Base-by-base conservation (phyloP, 1,140 invertebrate species). In the Cotesia chilonis region DNA sequence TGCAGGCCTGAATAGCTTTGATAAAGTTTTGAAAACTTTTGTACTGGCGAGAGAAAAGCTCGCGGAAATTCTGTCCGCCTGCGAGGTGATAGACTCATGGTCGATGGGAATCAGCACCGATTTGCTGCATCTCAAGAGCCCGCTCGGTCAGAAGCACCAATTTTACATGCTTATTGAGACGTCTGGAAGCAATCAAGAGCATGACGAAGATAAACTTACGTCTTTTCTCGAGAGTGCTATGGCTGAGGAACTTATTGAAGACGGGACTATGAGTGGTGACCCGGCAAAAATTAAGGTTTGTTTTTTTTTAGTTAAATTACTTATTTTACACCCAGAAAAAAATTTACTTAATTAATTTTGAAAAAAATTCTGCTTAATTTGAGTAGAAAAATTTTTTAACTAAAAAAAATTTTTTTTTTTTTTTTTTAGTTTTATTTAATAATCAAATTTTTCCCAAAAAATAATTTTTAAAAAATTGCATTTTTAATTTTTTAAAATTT, bases 151-250 rank as follows among this genome's bases (percentile, higher is more conserved):
- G 4, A 71, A 79, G 4, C 91, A 90, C 83, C 92, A 94, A 2
- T 98, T 98, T 85, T 98, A 98, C 81, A 92, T 97, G 78, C 80
- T 99, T 0, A 90, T 98, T 65, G 97, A 99, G 87, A 95, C 95
- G 0, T 93, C 95, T 14, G 96, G 96, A 5, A 96, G 95, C 74
- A 91, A 95, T 79, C 87, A 88, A 52, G 78, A 79, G 0, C 96
- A 98, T 82, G 96, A 98, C 83, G 91, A 93, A 80, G 95, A 96
- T 80, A 98, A 98, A 84, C 83, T 99, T 7, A 91, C 89, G 72
- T 81, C 83, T 1, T 97, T 98, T 79, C 83, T 98, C 0, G 90
- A 94, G 72, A 87, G 90, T 54, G 88, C 92, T 28, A 92, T 98
- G 89, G 86, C 88, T 1, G 84, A 89, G 12, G 91, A 91, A 7